Conservation (phyloP, 2,113 vertebrate genomes). For the Zeus faber region DNA sequence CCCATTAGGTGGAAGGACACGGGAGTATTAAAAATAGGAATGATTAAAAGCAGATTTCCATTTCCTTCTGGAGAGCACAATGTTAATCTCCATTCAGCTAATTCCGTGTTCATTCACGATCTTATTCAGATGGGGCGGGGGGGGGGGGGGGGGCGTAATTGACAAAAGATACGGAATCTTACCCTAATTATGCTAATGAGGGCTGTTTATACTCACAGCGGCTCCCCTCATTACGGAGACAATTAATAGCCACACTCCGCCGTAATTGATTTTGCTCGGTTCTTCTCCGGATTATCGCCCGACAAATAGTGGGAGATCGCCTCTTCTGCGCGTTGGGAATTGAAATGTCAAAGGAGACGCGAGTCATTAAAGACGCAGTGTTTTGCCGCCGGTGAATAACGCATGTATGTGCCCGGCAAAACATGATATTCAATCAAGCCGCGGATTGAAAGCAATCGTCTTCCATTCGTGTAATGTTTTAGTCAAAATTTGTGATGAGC, state of each 20-base stretch:
- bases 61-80: slow-evolving; percentile 10
- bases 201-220: slow-evolving; percentile 51
- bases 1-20: too few species aligned
- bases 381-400: too few species aligned
- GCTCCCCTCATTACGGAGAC: slow-evolving; percentile 52
- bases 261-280: slow-evolving; percentile 43
- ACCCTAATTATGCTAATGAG: slow-evolving; percentile 65
- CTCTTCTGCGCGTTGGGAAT: slow-evolving; percentile 14
- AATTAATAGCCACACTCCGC: slow-evolving; percentile 5
- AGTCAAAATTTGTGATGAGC: too few species aligned
- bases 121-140: too few species aligned
- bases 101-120: slow-evolving; percentile 30
- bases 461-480: too few species aligned
- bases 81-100: slow-evolving; percentile 35
- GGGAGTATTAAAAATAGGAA: neutral
- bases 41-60: slow-evolving; percentile 3
- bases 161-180: slow-evolving; percentile 54
- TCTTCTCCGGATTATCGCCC: neutral
- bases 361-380: too few species aligned
- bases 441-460: too few species aligned
- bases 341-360: slow-evolving; percentile 40
- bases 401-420: too few species aligned
- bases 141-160: slow-evolving; percentile 41
- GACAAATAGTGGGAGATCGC: slow-evolving; percentile 12
- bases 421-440: too few species aligned